Conservation (phyloP, 2,797 vertebrate genomes). For the Rhinophrynus dorsalis region DNA sequence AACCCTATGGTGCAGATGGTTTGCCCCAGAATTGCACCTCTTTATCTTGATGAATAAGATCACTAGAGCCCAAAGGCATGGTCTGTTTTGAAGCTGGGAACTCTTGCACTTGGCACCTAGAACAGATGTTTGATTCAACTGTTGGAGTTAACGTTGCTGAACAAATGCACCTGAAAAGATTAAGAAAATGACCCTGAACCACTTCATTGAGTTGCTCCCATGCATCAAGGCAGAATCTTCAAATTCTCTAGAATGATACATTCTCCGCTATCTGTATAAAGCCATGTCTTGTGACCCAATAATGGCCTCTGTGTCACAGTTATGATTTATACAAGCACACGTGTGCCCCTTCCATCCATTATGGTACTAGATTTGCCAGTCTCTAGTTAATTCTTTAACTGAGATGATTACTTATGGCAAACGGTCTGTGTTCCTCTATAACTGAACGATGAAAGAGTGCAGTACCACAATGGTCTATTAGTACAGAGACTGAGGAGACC, state of each 20-base stretch:
- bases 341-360: slow-evolving; percentile 45
- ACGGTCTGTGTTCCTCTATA: slow-evolving; percentile 57
- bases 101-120: no score
- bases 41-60: no score
- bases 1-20: no score
- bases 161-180: neutral
- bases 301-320: slow-evolving; percentile 55
- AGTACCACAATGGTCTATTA: slow-evolving; percentile 53
- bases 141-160: slow-evolving; percentile 29
- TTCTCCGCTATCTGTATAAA: slow-evolving; percentile 8
- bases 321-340: slow-evolving; percentile 54
- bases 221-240: slow-evolving; percentile 21
- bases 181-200: neutral
- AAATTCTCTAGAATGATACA: neutral
- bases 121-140: neutral
- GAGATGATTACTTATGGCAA: slow-evolving; percentile 65
- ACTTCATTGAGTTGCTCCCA: neutral
- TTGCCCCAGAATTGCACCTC: no score
- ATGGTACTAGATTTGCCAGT: slow-evolving; percentile 27
- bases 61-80: no score
- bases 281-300: slow-evolving; percentile 33
- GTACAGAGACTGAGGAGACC: slow-evolving; percentile 11
- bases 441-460: slow-evolving; percentile 65
- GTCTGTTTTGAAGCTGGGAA: no score
- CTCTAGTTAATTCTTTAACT: slow-evolving; percentile 60